These are phyloP conservation scores for Lemur catta DNA, from an alignment of 2,797 vertebrate species.

Conservation along the genomic window DNA sequence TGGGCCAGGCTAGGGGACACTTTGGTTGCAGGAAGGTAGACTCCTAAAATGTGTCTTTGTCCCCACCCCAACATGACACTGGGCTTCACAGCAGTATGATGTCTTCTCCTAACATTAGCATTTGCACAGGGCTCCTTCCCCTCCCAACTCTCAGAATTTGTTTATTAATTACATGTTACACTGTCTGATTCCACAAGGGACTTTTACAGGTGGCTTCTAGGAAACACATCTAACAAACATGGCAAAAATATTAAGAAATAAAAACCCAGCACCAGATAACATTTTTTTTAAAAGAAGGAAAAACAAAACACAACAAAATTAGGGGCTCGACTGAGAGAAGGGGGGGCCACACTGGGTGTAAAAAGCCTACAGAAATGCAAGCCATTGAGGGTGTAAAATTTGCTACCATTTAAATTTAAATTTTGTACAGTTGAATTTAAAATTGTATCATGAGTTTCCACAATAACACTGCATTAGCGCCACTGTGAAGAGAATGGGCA, in stretches of 20 bases:
- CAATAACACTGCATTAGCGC: not conserved
- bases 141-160: not conserved
- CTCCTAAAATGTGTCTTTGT: not conserved
- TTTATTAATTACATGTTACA: not conserved
- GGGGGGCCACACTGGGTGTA: not conserved
- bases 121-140: not conserved
- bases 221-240: conserved; percentile 22
- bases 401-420: not conserved
- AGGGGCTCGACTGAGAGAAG: not conserved
- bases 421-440: not conserved
- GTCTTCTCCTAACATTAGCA: not conserved
- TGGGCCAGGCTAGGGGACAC: not conserved
- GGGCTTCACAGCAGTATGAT: not conserved
- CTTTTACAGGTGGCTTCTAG: not conserved
- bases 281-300: not conserved
- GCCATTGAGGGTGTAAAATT: not conserved
- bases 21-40: not conserved
- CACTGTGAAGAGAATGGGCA: not conserved
- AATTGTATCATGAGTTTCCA: not conserved
- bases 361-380: not conserved
- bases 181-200: not conserved
- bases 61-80: not conserved
- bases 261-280: not conserved
- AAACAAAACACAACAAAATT: not conserved
- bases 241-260: not conserved